Base-by-base conservation (phyloP, 2,888 invertebrate species). In the Chrysolina haemoptera region DNA sequence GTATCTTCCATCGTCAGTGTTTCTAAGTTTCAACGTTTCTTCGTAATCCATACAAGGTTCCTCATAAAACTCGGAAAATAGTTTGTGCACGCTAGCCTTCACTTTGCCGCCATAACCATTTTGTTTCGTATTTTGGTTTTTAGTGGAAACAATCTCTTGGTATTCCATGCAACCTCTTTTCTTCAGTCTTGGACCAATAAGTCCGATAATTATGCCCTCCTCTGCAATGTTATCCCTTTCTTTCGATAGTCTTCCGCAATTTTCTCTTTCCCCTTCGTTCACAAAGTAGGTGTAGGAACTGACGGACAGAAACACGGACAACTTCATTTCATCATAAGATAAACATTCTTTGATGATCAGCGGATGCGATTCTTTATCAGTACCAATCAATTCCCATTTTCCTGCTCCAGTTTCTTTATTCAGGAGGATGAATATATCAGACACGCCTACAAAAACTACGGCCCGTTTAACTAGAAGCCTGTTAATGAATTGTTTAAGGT, bases 271-370 rank as follows among this genome's bases (percentile, higher is more conserved):
- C 8, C 92, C 92, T 79, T 90, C 87, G 76, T 92, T 92, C 55
- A 91, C 87, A 79, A 91, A 91, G 81, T 90, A 89, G 2, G 90
- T 89, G 76, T 89, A 89, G 0, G 91, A 91, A 62, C 90, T 90
- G 59, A 91, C 88, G 5, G 90, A 89, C 65, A 92, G 84, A 76
- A 91, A 85, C 0, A 91, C 90, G 0, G 91, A 90, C 50, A 90
- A 83, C 82, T 91, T 91, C 1, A 92, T 88, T 83, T 91, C 92
- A 76, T 91, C 91, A 81, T 91, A 91, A 71, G 90, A 90, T 41
- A 92, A 84, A 73, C 90, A 90, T 71, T 90, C 84, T 27, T 87
- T 80, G 43, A 91, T 81, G 16, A 88, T 48, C 66, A 91, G 80
- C 0, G 90, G 90, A 1, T 87, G 83, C 73, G 86, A 85, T 80